These are phyloP conservation scores for Myrmophylax atrothorax DNA, from an alignment of 2,113 vertebrate genomes.

Conservation along the genomic window DNA sequence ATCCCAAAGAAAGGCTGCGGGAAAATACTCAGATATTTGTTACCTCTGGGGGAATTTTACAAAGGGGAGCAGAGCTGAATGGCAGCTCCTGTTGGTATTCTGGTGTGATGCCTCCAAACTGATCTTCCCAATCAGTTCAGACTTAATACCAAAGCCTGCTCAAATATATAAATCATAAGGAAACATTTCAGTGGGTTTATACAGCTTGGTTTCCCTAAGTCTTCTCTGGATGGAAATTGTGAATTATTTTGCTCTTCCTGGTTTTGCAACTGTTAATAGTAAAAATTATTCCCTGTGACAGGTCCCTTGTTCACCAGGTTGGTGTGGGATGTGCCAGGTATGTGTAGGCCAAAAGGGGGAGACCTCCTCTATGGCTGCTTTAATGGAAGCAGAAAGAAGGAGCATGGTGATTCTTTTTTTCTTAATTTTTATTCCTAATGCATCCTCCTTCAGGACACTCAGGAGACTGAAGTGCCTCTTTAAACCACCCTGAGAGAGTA, in stretches of 20 bases:
- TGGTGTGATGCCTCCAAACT: not conserved
- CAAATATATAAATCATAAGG: not conserved
- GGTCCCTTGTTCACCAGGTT: not conserved
- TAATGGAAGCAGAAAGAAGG: not conserved
- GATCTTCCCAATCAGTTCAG: slow-evolving; percentile 55
- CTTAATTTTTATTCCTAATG: no score
- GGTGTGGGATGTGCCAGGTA: not conserved
- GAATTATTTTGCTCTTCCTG: not conserved
- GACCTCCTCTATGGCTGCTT: not conserved
- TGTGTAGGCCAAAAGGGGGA: not conserved
- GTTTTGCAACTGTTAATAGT: not conserved
- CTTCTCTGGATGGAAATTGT: not conserved
- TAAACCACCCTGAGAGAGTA: fast-evolving
- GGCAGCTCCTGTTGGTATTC: slow-evolving; percentile 37
- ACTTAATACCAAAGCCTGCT: slow-evolving; percentile 48
- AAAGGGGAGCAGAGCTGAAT: not conserved
- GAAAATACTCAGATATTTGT: not conserved
- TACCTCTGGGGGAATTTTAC: slow-evolving; percentile 8
- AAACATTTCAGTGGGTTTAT: not conserved
- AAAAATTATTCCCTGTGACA: not conserved
- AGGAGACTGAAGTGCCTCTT: not conserved
- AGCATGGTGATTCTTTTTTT: fast-evolving
- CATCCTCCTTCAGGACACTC: not conserved
- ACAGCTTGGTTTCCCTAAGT: not conserved
- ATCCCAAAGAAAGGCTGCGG: slow-evolving; percentile 40